A percentile compares a stretch with the other conserved stretches of the same genome.
Evolutionary conservation across 2,888 invertebrate genomes (phyloP).

Genomic region (Drosophila neutralis): DNA sequence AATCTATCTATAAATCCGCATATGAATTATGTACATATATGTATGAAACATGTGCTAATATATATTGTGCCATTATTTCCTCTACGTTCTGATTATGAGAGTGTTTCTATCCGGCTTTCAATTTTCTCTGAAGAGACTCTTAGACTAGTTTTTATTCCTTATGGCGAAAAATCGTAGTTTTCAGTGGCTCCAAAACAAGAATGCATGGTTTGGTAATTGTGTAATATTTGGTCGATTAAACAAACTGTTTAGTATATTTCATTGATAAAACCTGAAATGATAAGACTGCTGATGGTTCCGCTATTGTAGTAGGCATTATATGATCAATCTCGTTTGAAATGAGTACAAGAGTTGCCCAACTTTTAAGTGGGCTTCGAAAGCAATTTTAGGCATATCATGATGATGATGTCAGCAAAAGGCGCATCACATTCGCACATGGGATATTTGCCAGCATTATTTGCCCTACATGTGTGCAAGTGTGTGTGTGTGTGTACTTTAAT

Average conservation of each 20-base stretch:
- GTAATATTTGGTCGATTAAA: conserved; percentile 25
- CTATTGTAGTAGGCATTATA: not conserved
- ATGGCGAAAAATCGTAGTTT: not conserved
- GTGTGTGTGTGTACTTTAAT: conserved; percentile 2
- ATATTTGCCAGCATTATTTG: conserved; percentile 8
- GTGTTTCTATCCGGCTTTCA: conserved; percentile 5
- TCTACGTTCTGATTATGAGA: conserved; percentile 7
- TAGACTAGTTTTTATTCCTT: not conserved
- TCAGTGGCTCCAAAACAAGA: not conserved
- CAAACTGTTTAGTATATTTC: conserved; percentile 2
- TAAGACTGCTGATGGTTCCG: not conserved
- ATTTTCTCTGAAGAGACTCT: not conserved
- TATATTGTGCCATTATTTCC: conserved; percentile 32
- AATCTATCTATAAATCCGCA: conserved; percentile 1
- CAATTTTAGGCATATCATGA: conserved; percentile 24
- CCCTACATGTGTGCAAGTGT: not conserved
- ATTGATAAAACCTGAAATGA: conserved; percentile 13
- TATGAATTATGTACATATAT: not conserved
- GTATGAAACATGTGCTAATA: conserved; percentile 12
- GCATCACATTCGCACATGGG: conserved; percentile 17
- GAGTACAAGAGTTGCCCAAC: not conserved
- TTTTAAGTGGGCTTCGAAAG: conserved; percentile 2
- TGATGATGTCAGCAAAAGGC: conserved; percentile 52
- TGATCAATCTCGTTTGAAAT: conserved; percentile 7
- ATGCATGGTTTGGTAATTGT: not conserved